Evolutionary conservation across 2,888 invertebrate species (phyloP), one percentile per base, ranked within the genome.

Genomic region (Camponotus fellah): DNA sequence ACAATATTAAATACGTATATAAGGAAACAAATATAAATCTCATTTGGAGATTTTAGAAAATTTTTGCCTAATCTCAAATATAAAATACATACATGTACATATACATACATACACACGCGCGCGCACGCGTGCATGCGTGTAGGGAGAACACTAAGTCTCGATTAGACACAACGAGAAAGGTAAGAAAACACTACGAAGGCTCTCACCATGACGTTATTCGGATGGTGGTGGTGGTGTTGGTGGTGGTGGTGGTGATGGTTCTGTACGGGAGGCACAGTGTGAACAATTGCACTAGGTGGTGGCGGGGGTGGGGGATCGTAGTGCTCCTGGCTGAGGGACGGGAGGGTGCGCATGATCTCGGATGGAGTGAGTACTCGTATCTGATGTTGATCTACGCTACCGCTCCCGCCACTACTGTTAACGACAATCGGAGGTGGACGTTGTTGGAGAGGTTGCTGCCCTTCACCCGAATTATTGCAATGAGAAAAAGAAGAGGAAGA

Each of bases 271-370:
- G 72, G 71, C 94, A 94, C 95, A 94, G 94, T 95, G 94, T 95
- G 95, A 95, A 94, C 95, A 94, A 95, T 95, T 95, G 95, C 95
- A 94, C 95, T 95, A 94, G 95, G 95, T 95, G 96, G 71, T 79
- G 72, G 79, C 60, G 79, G 79, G 94, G 95, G 95, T 95, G 96
- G 95, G 95, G 95, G 95, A 94, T 96, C 96, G 95, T 96, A 96
- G 95, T 96, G 96, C 96, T 96, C 96, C 96, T 96, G 97, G 95
- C 97, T 97, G 95, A 97, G 97, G 95, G 97, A 97, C 95, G 98
- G 98, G 96, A 98, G 97, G 95, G 98, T 98, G 96, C 97, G 97
- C 98, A 98, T 98, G 95, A 98, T 98, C 97, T 98, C 98, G 93
- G 97, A 97, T 94, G 98, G 98, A 94, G 98, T 98, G 95, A 98